Conservation (phyloP, 2,113 vertebrate species). For the Prunella fulvescens region DNA sequence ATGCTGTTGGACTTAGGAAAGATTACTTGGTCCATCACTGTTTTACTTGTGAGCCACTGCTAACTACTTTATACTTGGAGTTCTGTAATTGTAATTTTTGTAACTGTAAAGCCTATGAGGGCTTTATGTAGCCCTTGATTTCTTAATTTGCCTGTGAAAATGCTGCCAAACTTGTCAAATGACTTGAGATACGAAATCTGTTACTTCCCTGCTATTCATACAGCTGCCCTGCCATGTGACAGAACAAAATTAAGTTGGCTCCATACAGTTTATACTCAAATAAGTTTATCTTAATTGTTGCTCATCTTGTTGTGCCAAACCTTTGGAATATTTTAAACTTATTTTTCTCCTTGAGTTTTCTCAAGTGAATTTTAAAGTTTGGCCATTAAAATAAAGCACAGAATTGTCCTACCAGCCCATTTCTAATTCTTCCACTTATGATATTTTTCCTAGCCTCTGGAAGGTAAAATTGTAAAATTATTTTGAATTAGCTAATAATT, state of each 20-base stretch:
- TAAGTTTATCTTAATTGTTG: neutral
- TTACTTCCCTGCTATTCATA: neutral
- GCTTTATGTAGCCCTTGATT: neutral
- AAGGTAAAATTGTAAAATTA: neutral
- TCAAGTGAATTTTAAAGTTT: neutral
- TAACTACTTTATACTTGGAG: neutral
- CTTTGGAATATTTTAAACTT: neutral
- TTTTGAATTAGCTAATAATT: neutral
- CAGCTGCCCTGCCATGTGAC: neutral
- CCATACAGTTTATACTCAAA: neutral
- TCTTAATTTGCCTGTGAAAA: neutral
- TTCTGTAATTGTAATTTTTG: neutral
- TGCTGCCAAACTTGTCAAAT: neutral
- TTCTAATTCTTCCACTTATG: neutral
- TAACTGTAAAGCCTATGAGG: neutral
- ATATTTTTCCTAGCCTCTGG: neutral
- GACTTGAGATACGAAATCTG: neutral
- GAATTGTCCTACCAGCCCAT: neutral
- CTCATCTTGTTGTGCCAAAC: neutral
- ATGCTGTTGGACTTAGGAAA: neutral
- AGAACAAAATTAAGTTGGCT: neutral
- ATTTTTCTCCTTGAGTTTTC: neutral
- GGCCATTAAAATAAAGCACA: neutral
- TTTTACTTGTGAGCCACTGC: neutral
- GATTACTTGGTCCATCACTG: neutral